A percentile compares a stretch with the other conserved stretches of the same genome.
Evolutionary conservation across 2,797 vertebrate species (phyloP).

Genomic region (Scleropages formosus): DNA sequence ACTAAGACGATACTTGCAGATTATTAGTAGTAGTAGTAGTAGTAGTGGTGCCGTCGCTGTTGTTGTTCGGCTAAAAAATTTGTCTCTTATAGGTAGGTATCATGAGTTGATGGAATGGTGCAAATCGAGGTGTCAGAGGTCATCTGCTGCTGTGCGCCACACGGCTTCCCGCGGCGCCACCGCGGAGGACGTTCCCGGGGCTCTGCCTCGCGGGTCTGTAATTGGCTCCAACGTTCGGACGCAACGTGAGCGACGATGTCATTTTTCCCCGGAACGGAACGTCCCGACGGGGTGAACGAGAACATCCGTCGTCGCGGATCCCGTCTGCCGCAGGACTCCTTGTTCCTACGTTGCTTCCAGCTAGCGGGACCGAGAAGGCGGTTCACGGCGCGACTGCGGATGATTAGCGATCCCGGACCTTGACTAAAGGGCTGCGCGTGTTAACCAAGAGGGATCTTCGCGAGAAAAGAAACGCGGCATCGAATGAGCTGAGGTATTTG

Average conservation of each 20-base stretch:
- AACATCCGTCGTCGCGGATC: background rate
- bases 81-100: too few relatives aligned
- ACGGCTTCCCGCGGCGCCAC: too few relatives aligned
- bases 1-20: too few relatives aligned
- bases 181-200: too few relatives aligned
- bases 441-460: background rate
- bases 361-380: background rate
- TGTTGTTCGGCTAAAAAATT: too few relatives aligned
- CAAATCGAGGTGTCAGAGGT: too few relatives aligned
- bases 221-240: background rate
- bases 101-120: too few relatives aligned
- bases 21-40: too few relatives aligned
- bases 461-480: too few relatives aligned
- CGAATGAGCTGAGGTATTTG: background rate
- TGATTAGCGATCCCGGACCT: background rate
- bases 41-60: too few relatives aligned
- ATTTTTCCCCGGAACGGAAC: background rate
- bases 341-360: background rate
- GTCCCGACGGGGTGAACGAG: background rate
- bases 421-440: background rate
- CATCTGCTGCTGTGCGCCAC: too few relatives aligned
- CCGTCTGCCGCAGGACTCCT: background rate
- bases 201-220: background rate
- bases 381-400: background rate
- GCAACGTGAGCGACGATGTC: slow-evolving; percentile 2